Base-by-base conservation (phyloP, 2,888 invertebrate species). In the Eristalis tenax region DNA sequence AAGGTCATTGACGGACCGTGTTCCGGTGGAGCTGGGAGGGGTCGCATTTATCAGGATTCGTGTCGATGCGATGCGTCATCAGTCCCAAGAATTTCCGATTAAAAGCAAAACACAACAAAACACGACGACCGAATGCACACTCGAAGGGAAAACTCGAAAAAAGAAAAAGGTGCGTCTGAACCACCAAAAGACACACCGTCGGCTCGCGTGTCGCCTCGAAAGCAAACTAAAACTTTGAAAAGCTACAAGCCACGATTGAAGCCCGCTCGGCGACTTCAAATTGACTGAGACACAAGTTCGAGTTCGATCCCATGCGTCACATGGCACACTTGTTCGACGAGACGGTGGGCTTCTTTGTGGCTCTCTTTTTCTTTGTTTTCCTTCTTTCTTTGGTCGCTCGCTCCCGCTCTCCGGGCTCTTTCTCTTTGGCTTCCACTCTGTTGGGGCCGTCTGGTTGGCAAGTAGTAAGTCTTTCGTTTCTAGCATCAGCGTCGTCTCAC, bases 281-380 rank as follows among this genome's bases (percentile, higher is more conserved):
- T 50, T 59, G 81, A 73, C 68, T 26, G 61, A 65, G 61, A 15
- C 74, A 75, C 83, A 83, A 76, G 87, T 87, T 80, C 76, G 87
- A 87, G 87, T 87, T 87, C 87, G 87, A 87, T 66, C 43, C 61
- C 74, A 87, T 87, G 87, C 87, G 87, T 87, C 83, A 83, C 73
- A 68, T 73, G 79, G 83, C 79, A 79, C 74, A 75, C 79, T 83
- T 83, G 87, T 71, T 70, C 64, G 69, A 57, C 66, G 32, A 43
- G 43, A 35, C 43, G 57, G 18, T 64, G 57, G 18, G 56, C 38
- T 61, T 64, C 10, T 57, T 73, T 23, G 22, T 15, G 18, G 56
- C 57, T 59, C 66, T 66, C 40, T 69, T 63, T 57, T 32, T 32
- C 65, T 57, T 50, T 26, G 50, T 65, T 66, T 63, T 23, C 43